Evolutionary conservation across 2,888 invertebrate species (phyloP).

Genomic region (Macaria notata): DNA sequence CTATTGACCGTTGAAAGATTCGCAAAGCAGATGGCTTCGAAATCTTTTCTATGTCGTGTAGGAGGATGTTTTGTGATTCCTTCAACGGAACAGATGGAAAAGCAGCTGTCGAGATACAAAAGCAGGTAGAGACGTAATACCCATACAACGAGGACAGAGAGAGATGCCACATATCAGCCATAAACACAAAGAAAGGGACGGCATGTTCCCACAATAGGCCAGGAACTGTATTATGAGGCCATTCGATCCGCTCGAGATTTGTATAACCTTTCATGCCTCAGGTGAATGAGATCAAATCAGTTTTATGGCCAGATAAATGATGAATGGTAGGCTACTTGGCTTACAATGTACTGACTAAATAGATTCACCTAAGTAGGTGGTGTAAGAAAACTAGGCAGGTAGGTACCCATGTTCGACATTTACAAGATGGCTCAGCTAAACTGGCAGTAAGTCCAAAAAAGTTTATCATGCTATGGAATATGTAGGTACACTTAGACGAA

Average conservation of each 20-base stretch:
- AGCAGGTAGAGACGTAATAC: slow-evolving; percentile 21
- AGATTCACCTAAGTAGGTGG: too few species aligned
- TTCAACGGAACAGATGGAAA: slow-evolving; percentile 18
- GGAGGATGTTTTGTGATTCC: slow-evolving; percentile 16
- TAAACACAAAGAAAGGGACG: slow-evolving; percentile 2
- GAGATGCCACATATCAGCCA: neutral
- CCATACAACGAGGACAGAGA: slow-evolving; percentile 10
- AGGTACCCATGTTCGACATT: too few species aligned
- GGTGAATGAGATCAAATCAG: slow-evolving; percentile 8
- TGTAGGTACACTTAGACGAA: too few species aligned
- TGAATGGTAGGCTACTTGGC: too few species aligned
- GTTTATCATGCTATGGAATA: too few species aligned
- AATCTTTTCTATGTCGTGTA: slow-evolving; percentile 10
- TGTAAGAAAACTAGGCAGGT: too few species aligned
- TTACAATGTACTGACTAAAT: too few species aligned
- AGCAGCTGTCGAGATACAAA: slow-evolving; percentile 22
- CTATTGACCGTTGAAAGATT: too few species aligned
- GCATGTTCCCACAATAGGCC: slow-evolving; percentile 14
- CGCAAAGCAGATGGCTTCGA: slow-evolving; percentile 9
- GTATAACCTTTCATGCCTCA: slow-evolving; percentile 1
- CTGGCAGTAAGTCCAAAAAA: too few species aligned
- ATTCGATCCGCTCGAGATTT: slow-evolving; percentile 9
- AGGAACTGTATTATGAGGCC: slow-evolving; percentile 14
- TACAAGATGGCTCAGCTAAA: too few species aligned
- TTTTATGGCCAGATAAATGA: neutral